Evolutionary conservation across 2,797 vertebrate genomes (phyloP).

Genomic region (Emydoidea blandingii): DNA sequence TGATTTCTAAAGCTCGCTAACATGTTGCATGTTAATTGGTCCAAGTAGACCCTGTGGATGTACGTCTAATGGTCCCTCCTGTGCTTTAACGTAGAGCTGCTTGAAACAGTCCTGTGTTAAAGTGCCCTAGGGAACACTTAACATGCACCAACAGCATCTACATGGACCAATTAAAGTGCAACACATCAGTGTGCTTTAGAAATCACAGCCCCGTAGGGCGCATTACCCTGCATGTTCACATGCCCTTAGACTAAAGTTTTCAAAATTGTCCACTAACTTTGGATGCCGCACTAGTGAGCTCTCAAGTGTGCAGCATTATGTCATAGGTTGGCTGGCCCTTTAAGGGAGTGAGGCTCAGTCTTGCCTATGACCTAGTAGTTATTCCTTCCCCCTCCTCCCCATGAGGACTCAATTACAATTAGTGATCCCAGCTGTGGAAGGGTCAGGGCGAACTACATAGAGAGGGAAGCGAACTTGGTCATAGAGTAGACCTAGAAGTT

Average conservation of each 20-base stretch:
- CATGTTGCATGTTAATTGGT: neutral
- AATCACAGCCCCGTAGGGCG: neutral
- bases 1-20: neutral
- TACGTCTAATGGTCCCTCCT: neutral
- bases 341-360: neutral
- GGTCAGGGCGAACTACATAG: neutral
- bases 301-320: neutral
- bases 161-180: neutral
- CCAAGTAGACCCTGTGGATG: neutral
- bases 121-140: neutral
- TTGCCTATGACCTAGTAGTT: neutral
- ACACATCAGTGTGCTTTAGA: neutral
- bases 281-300: slow-evolving; percentile 16
- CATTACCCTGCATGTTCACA: neutral
- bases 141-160: neutral
- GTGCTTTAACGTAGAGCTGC: neutral
- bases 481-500: neutral
- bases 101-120: neutral
- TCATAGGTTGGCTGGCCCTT: neutral
- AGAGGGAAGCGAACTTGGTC: neutral
- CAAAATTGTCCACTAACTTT: slow-evolving; percentile 1
- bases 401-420: neutral
- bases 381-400: neutral
- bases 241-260: neutral
- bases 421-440: neutral